Evolutionary conservation across 2,113 vertebrate species (phyloP), one percentile per base, ranked within the genome.

Genomic region (Onychorhynchus coronatus): DNA sequence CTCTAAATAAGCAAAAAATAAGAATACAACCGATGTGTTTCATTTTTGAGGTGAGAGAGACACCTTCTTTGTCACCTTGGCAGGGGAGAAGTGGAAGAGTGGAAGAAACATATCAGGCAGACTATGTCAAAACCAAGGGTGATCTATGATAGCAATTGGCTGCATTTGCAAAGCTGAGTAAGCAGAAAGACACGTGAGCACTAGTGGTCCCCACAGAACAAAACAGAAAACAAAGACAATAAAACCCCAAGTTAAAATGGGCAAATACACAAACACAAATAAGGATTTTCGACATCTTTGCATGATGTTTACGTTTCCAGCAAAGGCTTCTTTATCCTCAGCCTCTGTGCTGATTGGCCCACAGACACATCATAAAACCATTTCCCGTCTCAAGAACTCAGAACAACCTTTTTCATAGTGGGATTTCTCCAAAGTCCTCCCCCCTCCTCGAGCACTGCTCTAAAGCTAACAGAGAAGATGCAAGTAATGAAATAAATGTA

Each of bases 91-190:
- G 37, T 12, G 53, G 39, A 84, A 74, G 27, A 71, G 19, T 3
- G 50, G 52, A 88, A 89, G 83, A 63, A 93, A 63, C 14, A 55
- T 41, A 74, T 63, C 59, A 67, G 68, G 80, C 79, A 92, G 47
- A 78, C 14, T 56, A 14, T 12, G 30, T 89, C 71, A 91, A 85
- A 96, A 94, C 5, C 62, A 91, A 44, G 0, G 0, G 15, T 80
- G 71, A 91, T 80, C 61, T 93, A 56, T 68, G 47, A 77, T 13
- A 95, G 84, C 12, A 9, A 74, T 24, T 80, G 78, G 72, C 90
- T 77, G 56, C 52, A 63, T 85, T 77, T 95, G 59, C 61, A 93
- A 92, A 88, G 93, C 85, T 89, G 72, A 93, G 76, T 74, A 88
- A 92, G 95, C 91, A 93, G 72, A 92, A 86, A 91, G 83, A 84